Conservation (phyloP, 2,888 invertebrate species). For the Villa cingulata region DNA sequence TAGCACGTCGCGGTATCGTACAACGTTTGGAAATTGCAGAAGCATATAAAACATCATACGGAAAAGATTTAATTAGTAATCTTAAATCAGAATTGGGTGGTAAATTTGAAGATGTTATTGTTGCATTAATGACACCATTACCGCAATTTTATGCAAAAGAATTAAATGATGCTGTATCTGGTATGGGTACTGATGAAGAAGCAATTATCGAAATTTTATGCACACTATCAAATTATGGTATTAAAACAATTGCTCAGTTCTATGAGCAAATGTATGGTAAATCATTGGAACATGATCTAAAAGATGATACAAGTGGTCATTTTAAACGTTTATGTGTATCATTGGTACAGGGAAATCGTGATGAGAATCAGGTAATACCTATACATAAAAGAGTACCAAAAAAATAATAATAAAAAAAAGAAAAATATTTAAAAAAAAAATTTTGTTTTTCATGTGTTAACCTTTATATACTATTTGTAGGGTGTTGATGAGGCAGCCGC, state of each 20-base stretch:
- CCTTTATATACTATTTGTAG: conserved; percentile 23
- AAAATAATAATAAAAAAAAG: too few species aligned
- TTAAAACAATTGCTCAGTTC: conserved; percentile 69
- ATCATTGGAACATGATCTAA: conserved; percentile 69
- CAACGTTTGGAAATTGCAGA: conserved; percentile 84
- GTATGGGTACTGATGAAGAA: conserved; percentile 78
- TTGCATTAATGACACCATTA: conserved; percentile 81
- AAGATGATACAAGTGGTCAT: conserved; percentile 89
- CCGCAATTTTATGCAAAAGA: conserved; percentile 86
- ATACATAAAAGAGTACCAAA: not conserved
- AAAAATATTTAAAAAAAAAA: not conserved
- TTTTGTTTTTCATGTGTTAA: not conserved
- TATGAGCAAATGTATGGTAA: conserved; percentile 75
- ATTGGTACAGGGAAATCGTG: conserved; percentile 73
- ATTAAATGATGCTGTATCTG: conserved; percentile 73
- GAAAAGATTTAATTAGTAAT: conserved; percentile 72
- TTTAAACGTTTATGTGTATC: conserved; percentile 86
- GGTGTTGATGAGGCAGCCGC: conserved; percentile 70
- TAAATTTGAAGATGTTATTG: conserved; percentile 75
- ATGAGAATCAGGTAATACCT: conserved; percentile 52
- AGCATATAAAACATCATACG: conserved; percentile 83
- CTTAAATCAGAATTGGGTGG: conserved; percentile 81
- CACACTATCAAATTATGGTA: conserved; percentile 80
- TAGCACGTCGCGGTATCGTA: conserved; percentile 75
- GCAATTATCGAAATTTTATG: conserved; percentile 87